phyloP scores from a whole-genome alignment of 1,140 invertebrate species.

The Propsilocerus akamusi region DNA sequence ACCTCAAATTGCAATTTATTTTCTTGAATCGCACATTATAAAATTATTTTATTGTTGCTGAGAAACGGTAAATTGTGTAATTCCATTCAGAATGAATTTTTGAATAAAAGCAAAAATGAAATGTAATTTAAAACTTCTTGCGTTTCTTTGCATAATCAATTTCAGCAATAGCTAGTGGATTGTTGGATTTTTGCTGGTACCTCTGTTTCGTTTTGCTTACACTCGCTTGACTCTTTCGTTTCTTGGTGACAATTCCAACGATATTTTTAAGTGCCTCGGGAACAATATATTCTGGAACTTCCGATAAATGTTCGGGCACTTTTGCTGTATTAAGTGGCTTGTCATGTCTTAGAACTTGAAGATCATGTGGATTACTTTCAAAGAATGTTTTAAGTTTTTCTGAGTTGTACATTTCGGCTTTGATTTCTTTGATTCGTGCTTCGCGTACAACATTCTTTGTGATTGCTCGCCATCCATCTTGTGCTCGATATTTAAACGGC shows the following conservation, averaged over 20 bases:
- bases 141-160: slow-evolving; percentile 16
- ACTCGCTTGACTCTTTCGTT: slow-evolving; percentile 22
- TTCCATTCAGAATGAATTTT: slow-evolving; percentile 4
- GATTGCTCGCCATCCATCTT: slow-evolving; percentile 85
- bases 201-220: slow-evolving; percentile 14
- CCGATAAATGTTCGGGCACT: slow-evolving; percentile 65
- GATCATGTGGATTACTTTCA: slow-evolving; percentile 82
- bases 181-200: slow-evolving; percentile 17
- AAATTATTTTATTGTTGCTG: too few species aligned
- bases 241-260: slow-evolving; percentile 25
- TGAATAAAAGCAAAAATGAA: too few species aligned
- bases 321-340: slow-evolving; percentile 76
- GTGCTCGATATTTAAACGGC: slow-evolving; percentile 82
- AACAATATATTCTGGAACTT: slow-evolving; percentile 90
- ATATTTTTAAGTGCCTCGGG: slow-evolving; percentile 51
- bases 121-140: slow-evolving; percentile 1
- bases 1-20: too few species aligned
- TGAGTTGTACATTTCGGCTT: slow-evolving; percentile 82
- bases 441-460: slow-evolving; percentile 84
- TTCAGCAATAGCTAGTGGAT: slow-evolving; percentile 21
- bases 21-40: too few species aligned
- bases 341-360: slow-evolving; percentile 78
- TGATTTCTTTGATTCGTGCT: slow-evolving; percentile 89
- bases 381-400: slow-evolving; percentile 90
- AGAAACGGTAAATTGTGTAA: too few species aligned